Evolutionary conservation across 64 coral and sea anemone species (phyloP).

Genomic region (Montipora cactus): DNA sequence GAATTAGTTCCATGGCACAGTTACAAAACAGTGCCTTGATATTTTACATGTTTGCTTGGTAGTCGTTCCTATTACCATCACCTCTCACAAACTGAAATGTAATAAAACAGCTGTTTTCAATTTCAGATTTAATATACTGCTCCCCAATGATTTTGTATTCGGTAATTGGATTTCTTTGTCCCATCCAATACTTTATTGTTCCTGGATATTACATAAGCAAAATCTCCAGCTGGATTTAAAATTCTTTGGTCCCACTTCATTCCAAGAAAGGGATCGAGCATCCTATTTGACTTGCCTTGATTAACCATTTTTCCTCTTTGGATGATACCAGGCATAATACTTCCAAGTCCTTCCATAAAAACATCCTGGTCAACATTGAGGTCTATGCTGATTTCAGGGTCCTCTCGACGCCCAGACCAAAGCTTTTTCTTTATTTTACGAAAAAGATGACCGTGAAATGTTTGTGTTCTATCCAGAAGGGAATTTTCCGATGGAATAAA

Average conservation of each 20-base stretch:
- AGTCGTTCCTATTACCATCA: constrained; percentile 57
- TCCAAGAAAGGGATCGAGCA: constrained; percentile 22
- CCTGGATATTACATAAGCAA: constrained; percentile 43
- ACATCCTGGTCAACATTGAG: constrained; percentile 60
- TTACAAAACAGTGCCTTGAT: background rate
- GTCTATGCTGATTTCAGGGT: constrained; percentile 61
- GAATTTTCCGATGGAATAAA: constrained; percentile 33
- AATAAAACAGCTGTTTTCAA: constrained; percentile 35
- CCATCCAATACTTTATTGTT: constrained; percentile 38
- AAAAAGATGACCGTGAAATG: constrained; percentile 53
- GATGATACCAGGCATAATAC: background rate
- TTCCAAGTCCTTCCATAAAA: constrained; percentile 34
- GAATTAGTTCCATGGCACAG: background rate
- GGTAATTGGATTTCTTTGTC: constrained; percentile 3
- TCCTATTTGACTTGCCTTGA: background rate
- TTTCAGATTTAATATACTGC: constrained; percentile 42
- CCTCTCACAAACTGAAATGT: constrained; percentile 38
- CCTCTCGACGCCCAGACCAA: constrained; percentile 60
- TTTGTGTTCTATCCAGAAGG: constrained; percentile 16
- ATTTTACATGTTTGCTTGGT: constrained; percentile 1
- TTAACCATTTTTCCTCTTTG: constrained; percentile 18
- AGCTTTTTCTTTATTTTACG: constrained; percentile 67
- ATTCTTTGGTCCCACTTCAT: constrained; percentile 53
- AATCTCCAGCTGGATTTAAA: constrained; percentile 42
- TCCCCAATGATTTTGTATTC: constrained; percentile 56